Conservation (phyloP, 2,113 vertebrate species). For the Erpornis zantholeuca region DNA sequence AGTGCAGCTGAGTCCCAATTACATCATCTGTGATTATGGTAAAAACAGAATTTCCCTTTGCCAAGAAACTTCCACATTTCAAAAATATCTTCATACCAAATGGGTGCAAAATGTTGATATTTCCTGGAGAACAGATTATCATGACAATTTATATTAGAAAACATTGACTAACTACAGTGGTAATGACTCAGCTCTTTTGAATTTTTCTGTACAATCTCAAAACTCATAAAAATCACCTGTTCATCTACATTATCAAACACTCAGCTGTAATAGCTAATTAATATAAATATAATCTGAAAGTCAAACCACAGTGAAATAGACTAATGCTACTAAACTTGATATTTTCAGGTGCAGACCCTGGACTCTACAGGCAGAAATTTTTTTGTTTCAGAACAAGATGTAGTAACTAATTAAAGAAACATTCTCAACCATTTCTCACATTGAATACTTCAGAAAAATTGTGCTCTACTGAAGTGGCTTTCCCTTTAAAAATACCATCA, state of each 20-base stretch:
- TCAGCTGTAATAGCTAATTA: not conserved
- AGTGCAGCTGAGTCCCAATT: not conserved
- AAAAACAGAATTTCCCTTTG: slow-evolving; percentile 14
- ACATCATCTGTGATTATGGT: not conserved
- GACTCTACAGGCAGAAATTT: not conserved
- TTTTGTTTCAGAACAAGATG: not conserved
- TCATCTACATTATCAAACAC: not conserved
- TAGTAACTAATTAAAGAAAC: not conserved
- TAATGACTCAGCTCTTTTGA: not conserved
- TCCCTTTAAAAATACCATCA: not conserved
- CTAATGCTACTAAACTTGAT: not conserved
- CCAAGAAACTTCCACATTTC: not conserved
- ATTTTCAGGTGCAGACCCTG: not conserved
- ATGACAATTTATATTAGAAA: not conserved
- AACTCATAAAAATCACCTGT: not conserved
- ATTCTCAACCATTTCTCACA: not conserved
- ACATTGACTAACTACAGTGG: not conserved
- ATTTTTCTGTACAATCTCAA: not conserved
- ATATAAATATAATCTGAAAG: not conserved
- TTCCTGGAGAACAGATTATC: not conserved
- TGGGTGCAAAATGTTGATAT: not conserved
- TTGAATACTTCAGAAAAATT: not conserved
- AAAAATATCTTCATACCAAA: slow-evolving; percentile 4
- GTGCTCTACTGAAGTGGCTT: not conserved
- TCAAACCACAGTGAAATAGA: not conserved